Evolutionary conservation across 2,113 vertebrate genomes (phyloP), one percentile per base, ranked within the genome.

Genomic region (Corythoichthys intestinalis): DNA sequence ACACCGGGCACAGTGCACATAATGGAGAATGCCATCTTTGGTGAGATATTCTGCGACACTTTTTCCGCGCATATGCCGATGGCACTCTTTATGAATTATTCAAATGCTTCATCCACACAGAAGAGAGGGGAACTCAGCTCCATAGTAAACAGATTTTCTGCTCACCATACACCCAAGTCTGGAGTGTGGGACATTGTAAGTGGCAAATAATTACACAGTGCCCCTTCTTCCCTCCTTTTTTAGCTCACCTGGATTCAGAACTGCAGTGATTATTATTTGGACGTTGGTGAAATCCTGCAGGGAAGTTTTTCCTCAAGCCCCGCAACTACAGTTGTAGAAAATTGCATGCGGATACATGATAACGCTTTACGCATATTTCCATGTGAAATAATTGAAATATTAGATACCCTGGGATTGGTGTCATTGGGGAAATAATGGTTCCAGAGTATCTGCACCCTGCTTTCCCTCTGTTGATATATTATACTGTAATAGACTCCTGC

Each of bases 91-190:
- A 91, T 93, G 90, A 92, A 92, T 93, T 91, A 92, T 92, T 93
- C 92, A 93, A 81, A 86, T 64, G 77, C 79, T 86, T 60, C 81
- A 72, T 84, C 84, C 84, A 70, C 86, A 79, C 83, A 83, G 75
- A 89, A 73, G 80, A 86, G 87, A 77, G 79, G 82, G 79, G 83
- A 86, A 85, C 86, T 85, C 73, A 83, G 89, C 84, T 91, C 88
- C 81, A 86, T 86, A 85, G 90, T 90, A 92, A 92, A 92, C 91
- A 91, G 86, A 92, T 91, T 92, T 88, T 91, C 87, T 92, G 88
- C 89, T 88, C 85, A 52, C 85, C 84, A 75, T 88, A 84, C 85
- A 83, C 84, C 79, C 85, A 83, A 84, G 90, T 88, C 85, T 89
- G 78, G 87, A 88, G 86, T 88, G 82, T 87, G 83, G 80, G 87